Conservation (phyloP, 1,140 invertebrate genomes). For the Atopsyche davidsoni region DNA sequence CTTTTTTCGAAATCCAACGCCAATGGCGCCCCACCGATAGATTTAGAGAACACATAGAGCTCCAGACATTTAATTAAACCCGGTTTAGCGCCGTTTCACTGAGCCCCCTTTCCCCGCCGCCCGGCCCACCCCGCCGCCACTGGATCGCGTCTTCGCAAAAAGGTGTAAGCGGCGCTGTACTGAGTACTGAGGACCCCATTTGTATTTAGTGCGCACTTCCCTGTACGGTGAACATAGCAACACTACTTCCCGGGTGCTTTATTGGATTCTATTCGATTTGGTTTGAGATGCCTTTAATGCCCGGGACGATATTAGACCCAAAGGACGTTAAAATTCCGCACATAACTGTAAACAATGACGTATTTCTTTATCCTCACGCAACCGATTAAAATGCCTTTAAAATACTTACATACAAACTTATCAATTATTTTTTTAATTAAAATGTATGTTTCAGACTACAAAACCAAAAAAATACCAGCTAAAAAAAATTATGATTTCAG, state of each 20-base stretch:
- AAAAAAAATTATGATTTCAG: too few species aligned
- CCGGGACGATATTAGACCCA: too few species aligned
- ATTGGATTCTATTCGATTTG: not conserved
- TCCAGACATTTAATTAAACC: conserved; percentile 33
- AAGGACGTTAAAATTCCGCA: too few species aligned
- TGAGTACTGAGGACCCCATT: not conserved
- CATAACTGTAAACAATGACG: too few species aligned
- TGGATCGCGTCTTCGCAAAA: conserved; percentile 21
- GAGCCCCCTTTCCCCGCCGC: conserved; percentile 26
- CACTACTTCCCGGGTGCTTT: not conserved
- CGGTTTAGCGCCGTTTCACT: conserved; percentile 32
- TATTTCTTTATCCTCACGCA: not conserved
- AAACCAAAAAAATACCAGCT: too few species aligned
- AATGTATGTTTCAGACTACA: too few species aligned
- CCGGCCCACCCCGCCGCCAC: conserved; percentile 23
- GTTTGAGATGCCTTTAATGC: not conserved
- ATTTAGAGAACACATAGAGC: conserved; percentile 32
- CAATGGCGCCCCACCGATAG: conserved; percentile 22
- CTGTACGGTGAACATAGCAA: not conserved
- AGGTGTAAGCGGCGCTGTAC: too few species aligned
- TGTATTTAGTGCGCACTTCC: not conserved
- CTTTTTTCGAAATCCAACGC: too few species aligned
- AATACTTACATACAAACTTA: not conserved
- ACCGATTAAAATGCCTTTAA: not conserved
- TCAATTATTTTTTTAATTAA: not conserved